phyloP scores from a whole-genome alignment of 2,888 invertebrate species.

The Watsonalla binaria region DNA sequence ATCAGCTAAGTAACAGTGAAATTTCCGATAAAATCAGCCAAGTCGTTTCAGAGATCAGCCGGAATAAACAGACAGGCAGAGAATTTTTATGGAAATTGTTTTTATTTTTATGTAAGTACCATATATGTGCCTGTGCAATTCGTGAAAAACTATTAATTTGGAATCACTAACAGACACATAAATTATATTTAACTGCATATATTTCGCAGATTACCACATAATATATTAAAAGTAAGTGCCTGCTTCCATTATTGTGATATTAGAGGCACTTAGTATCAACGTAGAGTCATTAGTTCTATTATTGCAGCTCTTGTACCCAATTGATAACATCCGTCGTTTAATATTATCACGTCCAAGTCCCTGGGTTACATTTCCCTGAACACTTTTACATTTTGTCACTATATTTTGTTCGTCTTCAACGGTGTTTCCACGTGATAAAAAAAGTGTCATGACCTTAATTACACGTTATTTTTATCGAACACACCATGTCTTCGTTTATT shows the following conservation, averaged over 20 bases:
- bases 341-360: neutral
- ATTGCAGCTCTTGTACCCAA: conserved; percentile 2
- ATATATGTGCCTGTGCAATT: too few species aligned
- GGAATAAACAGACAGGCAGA: too few species aligned
- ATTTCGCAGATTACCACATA: too few species aligned
- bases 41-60: too few species aligned
- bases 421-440: neutral
- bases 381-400: neutral
- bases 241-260: neutral
- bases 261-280: neutral
- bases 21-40: too few species aligned
- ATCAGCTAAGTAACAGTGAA: too few species aligned
- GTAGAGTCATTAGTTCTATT: neutral
- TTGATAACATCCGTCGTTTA: conserved; percentile 8
- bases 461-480: neutral
- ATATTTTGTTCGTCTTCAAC: too few species aligned
- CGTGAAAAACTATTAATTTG: too few species aligned
- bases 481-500: neutral
- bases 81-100: too few species aligned
- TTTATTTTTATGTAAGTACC: too few species aligned
- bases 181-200: too few species aligned
- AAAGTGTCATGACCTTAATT: neutral
- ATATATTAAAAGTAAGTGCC: neutral
- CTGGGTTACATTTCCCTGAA: neutral
- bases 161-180: too few species aligned